Evolutionary conservation across 2,113 vertebrate species (phyloP).

Genomic region (Lates calcarifer): DNA sequence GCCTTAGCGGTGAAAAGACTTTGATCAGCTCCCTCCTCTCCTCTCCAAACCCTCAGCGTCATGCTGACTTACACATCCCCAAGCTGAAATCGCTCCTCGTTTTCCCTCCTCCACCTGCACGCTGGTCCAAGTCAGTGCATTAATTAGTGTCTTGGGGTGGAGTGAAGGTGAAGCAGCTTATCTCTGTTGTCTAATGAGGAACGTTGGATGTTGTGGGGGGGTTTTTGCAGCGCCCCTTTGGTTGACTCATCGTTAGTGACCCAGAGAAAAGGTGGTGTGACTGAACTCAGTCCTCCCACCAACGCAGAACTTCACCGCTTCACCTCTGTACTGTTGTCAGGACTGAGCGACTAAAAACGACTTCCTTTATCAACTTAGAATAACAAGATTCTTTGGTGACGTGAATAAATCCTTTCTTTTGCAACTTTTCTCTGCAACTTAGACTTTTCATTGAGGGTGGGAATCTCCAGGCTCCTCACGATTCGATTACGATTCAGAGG

Average conservation of each 20-base stretch:
- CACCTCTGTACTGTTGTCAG: neutral
- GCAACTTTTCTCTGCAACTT: neutral
- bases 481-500: too few relatives aligned
- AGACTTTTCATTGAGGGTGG: too few relatives aligned
- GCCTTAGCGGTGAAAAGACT: slow-evolving; percentile 72
- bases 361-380: neutral
- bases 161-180: slow-evolving; percentile 47
- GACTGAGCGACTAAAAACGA: too few relatives aligned
- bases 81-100: slow-evolving; percentile 46
- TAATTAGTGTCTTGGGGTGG: slow-evolving; percentile 38
- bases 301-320: neutral
- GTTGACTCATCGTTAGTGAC: slow-evolving; percentile 50
- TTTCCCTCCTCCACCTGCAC: slow-evolving; percentile 55
- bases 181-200: slow-evolving; percentile 53
- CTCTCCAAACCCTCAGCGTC: slow-evolving; percentile 62
- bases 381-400: too few relatives aligned
- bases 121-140: slow-evolving; percentile 22
- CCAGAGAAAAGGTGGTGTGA: slow-evolving; percentile 60
- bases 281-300: neutral
- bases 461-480: too few relatives aligned
- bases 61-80: slow-evolving; percentile 48
- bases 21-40: slow-evolving; percentile 79
- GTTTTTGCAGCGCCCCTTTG: slow-evolving; percentile 8
- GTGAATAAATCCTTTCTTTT: neutral
- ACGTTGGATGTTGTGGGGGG: slow-evolving; percentile 16